Evolutionary conservation across 2,113 vertebrate genomes (phyloP), one percentile per base, ranked within the genome.

Genomic region (Tetraodon nigroviridis): DNA sequence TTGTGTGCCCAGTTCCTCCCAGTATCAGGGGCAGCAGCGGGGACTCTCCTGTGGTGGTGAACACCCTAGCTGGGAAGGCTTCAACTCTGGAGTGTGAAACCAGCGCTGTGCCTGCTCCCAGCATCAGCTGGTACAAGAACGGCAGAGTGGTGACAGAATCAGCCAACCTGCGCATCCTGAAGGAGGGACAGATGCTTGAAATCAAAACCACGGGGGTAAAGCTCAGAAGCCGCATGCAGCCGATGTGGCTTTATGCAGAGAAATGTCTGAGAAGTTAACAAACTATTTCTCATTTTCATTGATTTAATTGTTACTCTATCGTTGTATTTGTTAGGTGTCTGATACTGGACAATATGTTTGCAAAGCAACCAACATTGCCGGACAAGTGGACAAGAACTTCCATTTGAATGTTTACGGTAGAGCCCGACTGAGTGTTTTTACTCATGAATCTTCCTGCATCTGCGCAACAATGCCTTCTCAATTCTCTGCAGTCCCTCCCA

Each of bases 271-370:
- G 8, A 10, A 7, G 24, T 5, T 27, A 27, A 27, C 24, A 27
- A 27, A 27, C 24, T 27, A 6, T 27, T 6, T 15, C 42, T 29
- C 32, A 15, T 44, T 41, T 58, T 46, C 7, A 2, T 21, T 54
- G 24, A 46, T 55, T 0, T 29, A 1, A 27, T 59, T 58, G 18
- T 12, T 7, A 2, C 10, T 50, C 2, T 16, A 8, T 83, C 40
- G n/a, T 83, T 61, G 32, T 37, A 2, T 83, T 49, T 80, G 84
- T 73, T 80, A 99, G 97, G 91, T 99, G 24, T 95, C 95, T 88
- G 94, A 99, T 84, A 96, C 91, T 0, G 97, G 97, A 62, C 94
- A 97, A 12, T 99, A 98, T 67, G 92, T 94, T 56, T 99, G 97
- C 86, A 96, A 92, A 85, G 96, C 94, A 78, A 91, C 90, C 78